These are phyloP conservation scores for Tetragonula carbonaria DNA, from an alignment of 2,888 invertebrate species.

Conservation along the genomic window DNA sequence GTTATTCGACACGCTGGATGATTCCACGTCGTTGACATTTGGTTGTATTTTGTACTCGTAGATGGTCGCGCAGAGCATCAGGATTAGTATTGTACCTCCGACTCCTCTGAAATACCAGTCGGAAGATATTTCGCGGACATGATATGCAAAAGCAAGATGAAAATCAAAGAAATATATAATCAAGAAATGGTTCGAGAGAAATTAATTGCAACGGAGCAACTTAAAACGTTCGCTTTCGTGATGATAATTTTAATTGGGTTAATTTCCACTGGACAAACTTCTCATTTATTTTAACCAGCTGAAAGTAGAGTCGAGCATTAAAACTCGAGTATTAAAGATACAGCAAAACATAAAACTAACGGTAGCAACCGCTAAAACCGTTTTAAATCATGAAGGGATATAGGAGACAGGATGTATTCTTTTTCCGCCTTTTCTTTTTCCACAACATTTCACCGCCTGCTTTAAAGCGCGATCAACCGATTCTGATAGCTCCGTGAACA, in stretches of 20 bases:
- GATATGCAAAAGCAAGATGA: too few species aligned
- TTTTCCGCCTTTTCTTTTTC: background rate
- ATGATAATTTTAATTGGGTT: background rate
- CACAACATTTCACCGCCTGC: background rate
- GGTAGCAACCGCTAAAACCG: background rate
- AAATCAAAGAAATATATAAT: background rate
- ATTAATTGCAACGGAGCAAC: background rate
- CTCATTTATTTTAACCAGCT: slow-evolving; percentile 3
- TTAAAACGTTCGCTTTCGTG: too few species aligned
- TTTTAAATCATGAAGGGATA: slow-evolving; percentile 16
- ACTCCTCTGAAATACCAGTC: slow-evolving; percentile 84
- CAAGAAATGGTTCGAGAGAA: background rate
- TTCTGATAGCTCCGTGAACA: background rate
- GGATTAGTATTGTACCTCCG: slow-evolving; percentile 84
- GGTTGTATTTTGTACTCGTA: slow-evolving; percentile 88
- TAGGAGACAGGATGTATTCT: background rate
- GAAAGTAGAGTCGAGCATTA: background rate
- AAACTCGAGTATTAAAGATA: background rate
- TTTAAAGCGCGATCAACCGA: background rate
- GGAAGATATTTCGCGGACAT: background rate
- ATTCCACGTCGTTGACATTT: slow-evolving; percentile 84
- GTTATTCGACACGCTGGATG: slow-evolving; percentile 82
- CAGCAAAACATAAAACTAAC: slow-evolving; percentile 33
- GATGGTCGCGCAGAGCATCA: slow-evolving; percentile 87
- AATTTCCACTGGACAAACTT: background rate